Base-by-base conservation (phyloP, 2,113 vertebrate species). In the Caloenas nicobarica region DNA sequence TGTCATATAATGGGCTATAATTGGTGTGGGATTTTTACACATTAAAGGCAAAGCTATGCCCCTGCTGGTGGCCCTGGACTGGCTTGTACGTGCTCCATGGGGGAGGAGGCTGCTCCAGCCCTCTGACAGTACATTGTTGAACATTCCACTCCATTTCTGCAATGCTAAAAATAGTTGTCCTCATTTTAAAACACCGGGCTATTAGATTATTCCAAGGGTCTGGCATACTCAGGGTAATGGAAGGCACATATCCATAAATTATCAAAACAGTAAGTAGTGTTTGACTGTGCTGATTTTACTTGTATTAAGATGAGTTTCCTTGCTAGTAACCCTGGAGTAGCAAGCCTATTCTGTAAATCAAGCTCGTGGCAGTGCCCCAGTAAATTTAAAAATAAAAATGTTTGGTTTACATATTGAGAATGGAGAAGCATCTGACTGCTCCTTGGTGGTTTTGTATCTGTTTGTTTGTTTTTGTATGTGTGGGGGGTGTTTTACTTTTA, bases 161-260 rank as follows among this genome's bases (percentile, higher is more conserved):
- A 76, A 31, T 57, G 83, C 92, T 95, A 96, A 95, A 97, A 96
- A 96, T 95, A 97, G 95, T 84, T 94, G 95, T 92, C 77, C 95
- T 91, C 90, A 22, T 95, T 96, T 92, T 86, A 88, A 96, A 95
- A 95, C 90, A 78, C 81, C 3, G 19, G 72, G 61, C 91, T 88
- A 91, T 95, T 94, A 88, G 90, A 91, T 96, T 96, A 95, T 93
- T 94, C 86, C 72, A 86, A 40, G 80, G 86, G 60, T 88, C 86
- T 96, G 90, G 76, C 86, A 54, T 77, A 81, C 69, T 86, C 65
- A 68, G 69, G 34, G 56, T 93, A 93, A 90, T 90, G 88, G 86
- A 95, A 94, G 69, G 56, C 90, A 81, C 61, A 60, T 84, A 94
- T 44, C 76, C 93, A 90, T 96, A 94, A 96, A 96, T 96, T 96